Evolutionary conservation across 2,888 invertebrate species (phyloP), one percentile per base, ranked within the genome.

Genomic region (Pherbina coryleti): DNA sequence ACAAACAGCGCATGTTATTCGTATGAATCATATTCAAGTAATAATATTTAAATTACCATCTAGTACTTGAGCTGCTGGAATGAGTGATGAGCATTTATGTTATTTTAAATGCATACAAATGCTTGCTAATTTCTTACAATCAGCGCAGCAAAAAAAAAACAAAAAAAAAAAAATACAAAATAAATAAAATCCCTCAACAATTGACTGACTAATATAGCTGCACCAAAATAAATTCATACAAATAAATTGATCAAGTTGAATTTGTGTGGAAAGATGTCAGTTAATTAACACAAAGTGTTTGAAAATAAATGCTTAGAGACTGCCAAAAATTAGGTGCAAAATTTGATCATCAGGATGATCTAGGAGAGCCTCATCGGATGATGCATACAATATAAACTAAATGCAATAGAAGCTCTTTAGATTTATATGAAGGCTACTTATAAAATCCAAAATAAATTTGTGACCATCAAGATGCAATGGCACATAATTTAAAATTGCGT

Each of bases 1-100:
- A 28, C 3, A 37, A 11, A 28, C 3, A 37, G 19, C 8, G 5
- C 19, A 34, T 22, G 67, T 28, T 60, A 28, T 19, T 34, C n/a
- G 37, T 8, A 67, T 67, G 67, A 67, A 67, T 67, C 67, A 67
- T 37, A 19, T 67, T n/a, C 44, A 22, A 25, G 57, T 9, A 25
- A 22, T 60, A 37, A 64, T 64, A 19, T 64, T 64, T 67, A 67
- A 34, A 67, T 67, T n/a, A n/a, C 44, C 19, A 44, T 34, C 7
- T 37, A 67, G 37, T 19, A 67, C 44, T 44, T 67, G 9, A 67
- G 11, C 37, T 60, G 22, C 57, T 44, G 4, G 44, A 60, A 14
- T 60, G 57, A 60, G 22, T 60, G 57, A 25, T 11, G 57, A 4
- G 57, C 57, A 22, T 60, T 60, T 19, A 22, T n/a, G n/a, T n/a